Percentiles rank a stretch among this genome's conserved stretches.
phyloP scores from a whole-genome alignment of 2,888 invertebrate genomes.

The Eulithis prunata region DNA sequence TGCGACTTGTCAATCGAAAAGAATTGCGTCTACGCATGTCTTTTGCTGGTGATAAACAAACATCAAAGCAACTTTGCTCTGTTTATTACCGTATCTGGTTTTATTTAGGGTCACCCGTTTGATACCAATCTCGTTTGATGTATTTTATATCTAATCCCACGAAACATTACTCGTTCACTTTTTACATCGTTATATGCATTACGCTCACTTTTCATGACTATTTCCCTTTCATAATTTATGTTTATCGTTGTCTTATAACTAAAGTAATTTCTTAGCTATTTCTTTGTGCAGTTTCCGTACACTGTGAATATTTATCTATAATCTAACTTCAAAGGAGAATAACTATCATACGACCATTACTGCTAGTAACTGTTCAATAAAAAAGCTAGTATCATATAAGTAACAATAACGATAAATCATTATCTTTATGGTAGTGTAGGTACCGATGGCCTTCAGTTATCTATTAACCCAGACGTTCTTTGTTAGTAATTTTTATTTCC shows the following conservation, averaged over 20 bases:
- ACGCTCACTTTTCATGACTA: conserved; percentile 16
- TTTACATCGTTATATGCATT: conserved; percentile 10
- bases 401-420: conserved; percentile 33
- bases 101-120: conserved; percentile 72
- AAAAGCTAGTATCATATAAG: conserved; percentile 21
- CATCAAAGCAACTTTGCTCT: conserved; percentile 63
- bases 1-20: conserved; percentile 61
- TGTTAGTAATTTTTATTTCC: conserved; percentile 25
- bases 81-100: conserved; percentile 67
- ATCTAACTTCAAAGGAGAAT: conserved; percentile 14
- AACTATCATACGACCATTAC: conserved; percentile 10
- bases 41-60: conserved; percentile 58
- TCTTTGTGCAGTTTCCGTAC: conserved; percentile 24
- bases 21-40: conserved; percentile 50
- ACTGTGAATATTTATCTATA: conserved; percentile 12
- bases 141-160: conserved; percentile 61
- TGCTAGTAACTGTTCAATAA: conserved; percentile 20
- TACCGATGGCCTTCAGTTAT: conserved; percentile 39
- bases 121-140: conserved; percentile 71
- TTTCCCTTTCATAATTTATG: conserved; percentile 16
- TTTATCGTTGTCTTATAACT: conserved; percentile 7
- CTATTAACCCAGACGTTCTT: conserved; percentile 32
- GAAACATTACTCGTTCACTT: conserved; percentile 38
- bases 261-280: conserved; percentile 15
- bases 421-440: conserved; percentile 37